Evolutionary conservation across 2,797 vertebrate species (phyloP).

Genomic region (Muscicapa comitata): DNA sequence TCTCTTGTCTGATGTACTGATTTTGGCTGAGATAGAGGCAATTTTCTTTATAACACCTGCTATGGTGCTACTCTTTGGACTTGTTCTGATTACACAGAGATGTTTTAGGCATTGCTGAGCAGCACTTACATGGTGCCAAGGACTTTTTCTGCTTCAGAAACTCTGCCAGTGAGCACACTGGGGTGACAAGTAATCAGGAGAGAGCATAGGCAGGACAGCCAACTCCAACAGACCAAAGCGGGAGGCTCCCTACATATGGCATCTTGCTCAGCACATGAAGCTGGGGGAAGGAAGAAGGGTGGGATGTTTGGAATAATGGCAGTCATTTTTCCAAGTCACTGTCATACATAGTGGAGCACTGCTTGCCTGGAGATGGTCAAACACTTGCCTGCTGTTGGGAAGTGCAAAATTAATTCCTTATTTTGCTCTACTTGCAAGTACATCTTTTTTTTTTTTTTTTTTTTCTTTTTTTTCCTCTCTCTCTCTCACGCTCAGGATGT

Average conservation of each 20-base stretch:
- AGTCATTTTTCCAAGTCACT: background rate
- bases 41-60: background rate
- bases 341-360: background rate
- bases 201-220: background rate
- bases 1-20: background rate
- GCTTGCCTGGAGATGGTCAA: background rate
- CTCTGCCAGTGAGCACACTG: accelerated
- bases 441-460: too few relatives aligned
- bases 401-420: background rate
- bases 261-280: background rate
- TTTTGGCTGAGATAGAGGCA: background rate
- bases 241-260: too few relatives aligned
- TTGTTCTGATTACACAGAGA: background rate
- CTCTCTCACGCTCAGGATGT: too few relatives aligned
- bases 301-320: accelerated
- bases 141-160: background rate
- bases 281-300: background rate
- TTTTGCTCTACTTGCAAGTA: background rate
- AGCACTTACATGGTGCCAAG: background rate
- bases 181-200: background rate
- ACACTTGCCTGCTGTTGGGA: background rate
- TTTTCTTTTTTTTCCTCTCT: too few relatives aligned
- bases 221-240: accelerated
- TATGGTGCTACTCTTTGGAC: background rate
- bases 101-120: background rate